These are phyloP conservation scores for Pomatorhinus ruficollis DNA, from an alignment of 2,113 vertebrate genomes.

Conservation along the genomic window DNA sequence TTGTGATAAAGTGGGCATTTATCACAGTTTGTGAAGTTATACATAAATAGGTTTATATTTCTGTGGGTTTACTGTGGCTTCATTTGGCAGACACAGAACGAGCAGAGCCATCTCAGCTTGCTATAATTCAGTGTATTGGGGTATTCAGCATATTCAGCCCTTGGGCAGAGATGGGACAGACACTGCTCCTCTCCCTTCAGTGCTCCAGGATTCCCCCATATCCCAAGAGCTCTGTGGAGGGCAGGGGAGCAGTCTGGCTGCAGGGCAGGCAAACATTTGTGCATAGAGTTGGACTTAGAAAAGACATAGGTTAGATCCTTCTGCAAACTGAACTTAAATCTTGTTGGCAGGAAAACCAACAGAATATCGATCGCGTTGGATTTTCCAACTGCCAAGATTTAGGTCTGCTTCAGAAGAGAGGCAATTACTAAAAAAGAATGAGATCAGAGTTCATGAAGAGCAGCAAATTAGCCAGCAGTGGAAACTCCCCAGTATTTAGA, in stretches of 20 bases:
- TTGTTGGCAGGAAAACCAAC: neutral
- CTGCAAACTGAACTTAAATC: neutral
- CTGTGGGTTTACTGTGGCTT: neutral
- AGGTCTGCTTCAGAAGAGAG: neutral
- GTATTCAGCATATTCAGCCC: neutral
- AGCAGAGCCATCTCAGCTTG: neutral
- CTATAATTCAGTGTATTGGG: neutral
- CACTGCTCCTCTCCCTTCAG: neutral
- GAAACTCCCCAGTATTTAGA: neutral
- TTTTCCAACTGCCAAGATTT: neutral
- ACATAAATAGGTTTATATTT: neutral
- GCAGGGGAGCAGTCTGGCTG: neutral
- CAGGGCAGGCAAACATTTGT: neutral
- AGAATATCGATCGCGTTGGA: neutral
- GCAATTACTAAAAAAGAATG: neutral
- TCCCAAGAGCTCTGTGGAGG: neutral
- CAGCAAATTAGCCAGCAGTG: neutral
- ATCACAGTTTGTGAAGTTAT: too few species aligned
- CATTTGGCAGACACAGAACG: accelerated
- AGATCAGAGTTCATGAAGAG: neutral
- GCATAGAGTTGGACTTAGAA: neutral
- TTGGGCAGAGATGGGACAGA: neutral
- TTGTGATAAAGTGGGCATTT: too few species aligned
- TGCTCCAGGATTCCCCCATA: neutral
- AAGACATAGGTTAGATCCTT: neutral